Evolutionary conservation across 2,888 invertebrate genomes (phyloP), one percentile per base, ranked within the genome.

Genomic region (Chrysolina oricalcia): DNA sequence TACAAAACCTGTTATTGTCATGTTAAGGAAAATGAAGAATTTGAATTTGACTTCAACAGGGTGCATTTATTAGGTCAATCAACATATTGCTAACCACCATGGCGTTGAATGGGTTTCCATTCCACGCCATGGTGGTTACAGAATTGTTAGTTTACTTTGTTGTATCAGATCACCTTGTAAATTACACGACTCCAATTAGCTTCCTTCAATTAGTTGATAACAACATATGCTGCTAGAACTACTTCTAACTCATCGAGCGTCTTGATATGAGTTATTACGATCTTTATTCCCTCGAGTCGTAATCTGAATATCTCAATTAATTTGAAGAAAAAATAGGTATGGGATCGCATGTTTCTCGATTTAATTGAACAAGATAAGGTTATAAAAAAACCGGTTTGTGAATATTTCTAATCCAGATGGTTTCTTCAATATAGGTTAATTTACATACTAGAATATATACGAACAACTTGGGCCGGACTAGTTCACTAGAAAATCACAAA

Each of bases 351-450:
- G 76, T 74, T 72, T 73, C 67, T 73, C 63, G 75, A 74, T 81
- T 79, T 78, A 80, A 81, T 81, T 78, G 80, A 81, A 77, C 78
- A 76, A 77, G 80, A 77, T 70, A 77, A 76, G 78, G 80, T 78
- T 75, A 78, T 73, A n/a, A 77, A 72, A 79, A 79, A 82, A 82
- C 81, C 80, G 78, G 82, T 81, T 81, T 80, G 79, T 81, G 81
- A 81, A 79, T 82, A 79, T 77, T 81, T 81, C 79, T 81, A 81
- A 82, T 82, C 76, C 81, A 78, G 80, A 78, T 77, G 77, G 71
- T 74, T 79, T 79, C 79, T 80, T 81, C 78, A 78, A 81, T 81
- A 78, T 80, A 79, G 81, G 78, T 80, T 80, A 79, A 81, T 82
- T 82, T 80, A 80, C 81, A 82, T 82, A 81, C 73, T 78, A 78